phyloP scores from a whole-genome alignment of 2,113 vertebrate species.

The Oplegnathus fasciatus region DNA sequence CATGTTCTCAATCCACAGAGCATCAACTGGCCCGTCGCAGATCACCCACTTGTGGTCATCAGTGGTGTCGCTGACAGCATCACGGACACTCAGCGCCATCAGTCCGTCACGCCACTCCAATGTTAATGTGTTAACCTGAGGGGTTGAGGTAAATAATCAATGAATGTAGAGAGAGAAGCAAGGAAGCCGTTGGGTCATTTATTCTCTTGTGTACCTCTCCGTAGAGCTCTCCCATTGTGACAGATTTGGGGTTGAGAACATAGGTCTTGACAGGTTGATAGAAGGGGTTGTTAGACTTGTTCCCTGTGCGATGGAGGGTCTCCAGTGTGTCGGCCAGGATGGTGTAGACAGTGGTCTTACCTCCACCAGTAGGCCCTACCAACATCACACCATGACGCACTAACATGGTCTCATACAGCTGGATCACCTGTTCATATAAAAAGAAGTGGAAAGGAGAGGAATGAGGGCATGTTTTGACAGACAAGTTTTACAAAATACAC shows the following conservation, averaged over 20 bases:
- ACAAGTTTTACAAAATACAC: not conserved
- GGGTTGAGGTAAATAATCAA: not conserved
- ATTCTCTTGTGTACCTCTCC: constrained; percentile 81
- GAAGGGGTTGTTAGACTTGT: constrained; percentile 81
- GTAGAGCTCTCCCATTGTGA: constrained; percentile 93
- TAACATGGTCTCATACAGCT: constrained; percentile 92
- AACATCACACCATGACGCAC: constrained; percentile 93
- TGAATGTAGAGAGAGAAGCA: not conserved
- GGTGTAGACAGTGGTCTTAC: constrained; percentile 90
- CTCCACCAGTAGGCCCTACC: constrained; percentile 90
- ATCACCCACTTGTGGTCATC: constrained; percentile 91
- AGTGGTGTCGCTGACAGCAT: constrained; percentile 85
- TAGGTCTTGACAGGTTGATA: constrained; percentile 88
- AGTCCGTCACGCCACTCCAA: constrained; percentile 93
- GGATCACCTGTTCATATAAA: constrained; percentile 83
- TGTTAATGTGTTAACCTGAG: constrained; percentile 85
- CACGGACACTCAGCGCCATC: constrained; percentile 90
- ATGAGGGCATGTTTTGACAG: not conserved
- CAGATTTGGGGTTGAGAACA: constrained; percentile 91
- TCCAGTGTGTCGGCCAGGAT: constrained; percentile 86
- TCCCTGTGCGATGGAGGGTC: constrained; percentile 76
- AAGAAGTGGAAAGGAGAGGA: not conserved
- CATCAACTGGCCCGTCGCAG: constrained; percentile 91
- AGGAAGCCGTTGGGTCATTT: not conserved
- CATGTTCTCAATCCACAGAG: constrained; percentile 95